Percentiles rank a stretch among this genome's conserved stretches.
phyloP scores from a whole-genome alignment of 2,113 vertebrate species.

The Takifugu bimaculatus region DNA sequence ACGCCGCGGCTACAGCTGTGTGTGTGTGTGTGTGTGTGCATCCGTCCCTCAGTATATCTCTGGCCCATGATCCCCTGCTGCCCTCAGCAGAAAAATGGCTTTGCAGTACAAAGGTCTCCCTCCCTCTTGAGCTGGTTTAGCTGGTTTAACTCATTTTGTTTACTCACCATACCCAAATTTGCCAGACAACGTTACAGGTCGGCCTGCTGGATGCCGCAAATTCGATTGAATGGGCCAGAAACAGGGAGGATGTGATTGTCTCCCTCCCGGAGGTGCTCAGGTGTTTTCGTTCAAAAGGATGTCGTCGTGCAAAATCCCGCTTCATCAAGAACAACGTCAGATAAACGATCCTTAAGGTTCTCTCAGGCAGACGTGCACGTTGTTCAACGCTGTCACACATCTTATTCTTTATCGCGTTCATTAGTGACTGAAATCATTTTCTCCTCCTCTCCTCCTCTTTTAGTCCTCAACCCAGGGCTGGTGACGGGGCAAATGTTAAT shows the following conservation, averaged over 20 bases:
- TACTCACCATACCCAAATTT: slow-evolving; percentile 25
- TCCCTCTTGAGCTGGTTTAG: slow-evolving; percentile 22
- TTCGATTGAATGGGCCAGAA: slow-evolving; percentile 26
- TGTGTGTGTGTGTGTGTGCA: slow-evolving; percentile 20
- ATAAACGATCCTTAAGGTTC: background rate
- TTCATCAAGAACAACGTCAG: background rate
- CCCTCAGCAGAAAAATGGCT: slow-evolving; percentile 25
- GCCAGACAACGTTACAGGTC: slow-evolving; percentile 18
- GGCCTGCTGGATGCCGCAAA: slow-evolving; percentile 20
- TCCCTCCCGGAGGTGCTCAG: slow-evolving; percentile 16
- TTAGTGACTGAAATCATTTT: too few relatives aligned
- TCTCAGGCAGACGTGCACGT: background rate
- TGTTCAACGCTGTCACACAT: background rate
- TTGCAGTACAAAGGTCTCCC: slow-evolving; percentile 15
- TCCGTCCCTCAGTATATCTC: slow-evolving; percentile 20
- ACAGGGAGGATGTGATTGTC: slow-evolving; percentile 29
- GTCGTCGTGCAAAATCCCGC: background rate
- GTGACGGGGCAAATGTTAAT: background rate
- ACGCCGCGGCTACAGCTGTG: slow-evolving; percentile 40
- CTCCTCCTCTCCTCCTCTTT: too few relatives aligned
- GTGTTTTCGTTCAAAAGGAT: slow-evolving; percentile 25
- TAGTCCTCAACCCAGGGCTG: background rate
- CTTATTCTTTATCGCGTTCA: too few relatives aligned
- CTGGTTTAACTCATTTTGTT: slow-evolving; percentile 40
- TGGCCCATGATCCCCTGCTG: slow-evolving; percentile 29